Conservation (phyloP, 1,140 invertebrate genomes). For the Papilio polytes region DNA sequence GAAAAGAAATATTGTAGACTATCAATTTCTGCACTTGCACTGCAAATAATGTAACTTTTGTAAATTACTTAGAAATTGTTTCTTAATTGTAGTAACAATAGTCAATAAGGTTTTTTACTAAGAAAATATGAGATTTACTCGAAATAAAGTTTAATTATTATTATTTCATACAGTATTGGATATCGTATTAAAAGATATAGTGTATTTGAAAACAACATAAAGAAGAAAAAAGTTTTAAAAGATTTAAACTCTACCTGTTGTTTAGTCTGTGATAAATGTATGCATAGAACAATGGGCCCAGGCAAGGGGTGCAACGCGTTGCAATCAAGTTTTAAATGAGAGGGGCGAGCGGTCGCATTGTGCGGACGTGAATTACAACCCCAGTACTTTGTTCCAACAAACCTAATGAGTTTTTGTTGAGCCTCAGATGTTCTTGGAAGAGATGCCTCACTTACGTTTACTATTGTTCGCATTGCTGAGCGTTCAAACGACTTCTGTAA, state of each 20-base stretch:
- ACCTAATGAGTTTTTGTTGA: constrained; percentile 59
- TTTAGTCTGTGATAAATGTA: constrained; percentile 6
- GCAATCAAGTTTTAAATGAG: constrained; percentile 70
- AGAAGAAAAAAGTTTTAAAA: background rate
- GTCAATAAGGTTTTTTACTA: no score
- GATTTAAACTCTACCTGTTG: background rate
- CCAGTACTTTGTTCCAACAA: constrained; percentile 30
- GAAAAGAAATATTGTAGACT: no score
- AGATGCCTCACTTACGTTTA: background rate
- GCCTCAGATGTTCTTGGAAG: constrained; percentile 3
- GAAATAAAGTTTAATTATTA: no score
- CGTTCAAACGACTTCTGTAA: background rate
- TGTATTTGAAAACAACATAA: no score
- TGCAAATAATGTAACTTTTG: no score
- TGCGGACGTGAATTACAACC: constrained; percentile 58
- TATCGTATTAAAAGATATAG: no score
- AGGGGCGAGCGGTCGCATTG: constrained; percentile 59
- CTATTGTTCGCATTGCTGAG: background rate
- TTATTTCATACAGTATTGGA: no score
- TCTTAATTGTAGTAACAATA: no score
- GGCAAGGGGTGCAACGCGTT: constrained; percentile 43
- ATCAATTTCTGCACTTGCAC: no score
- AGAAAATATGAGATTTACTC: no score
- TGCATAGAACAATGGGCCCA: constrained; percentile 37
- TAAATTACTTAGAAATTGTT: no score